These are phyloP conservation scores for Nomada hirtipes DNA, from an alignment of 2,888 invertebrate genomes.

Conservation along the genomic window DNA sequence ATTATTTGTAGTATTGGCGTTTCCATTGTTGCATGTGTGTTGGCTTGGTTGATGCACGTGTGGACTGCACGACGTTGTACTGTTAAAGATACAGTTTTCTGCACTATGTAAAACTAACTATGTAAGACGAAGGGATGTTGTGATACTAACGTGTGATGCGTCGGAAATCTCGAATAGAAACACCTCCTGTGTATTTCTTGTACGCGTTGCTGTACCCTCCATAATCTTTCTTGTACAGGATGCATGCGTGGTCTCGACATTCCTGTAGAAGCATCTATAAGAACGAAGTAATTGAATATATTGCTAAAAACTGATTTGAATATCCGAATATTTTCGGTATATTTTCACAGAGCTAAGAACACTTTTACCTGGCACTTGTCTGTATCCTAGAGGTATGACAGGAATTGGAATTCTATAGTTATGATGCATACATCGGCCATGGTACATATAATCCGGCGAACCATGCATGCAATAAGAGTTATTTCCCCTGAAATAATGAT, in stretches of 20 bases:
- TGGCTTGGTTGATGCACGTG: constrained; percentile 72
- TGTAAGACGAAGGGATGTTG: neutral
- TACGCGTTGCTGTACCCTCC: constrained; percentile 90
- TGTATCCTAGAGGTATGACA: constrained; percentile 63
- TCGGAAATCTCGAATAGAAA: constrained; percentile 71
- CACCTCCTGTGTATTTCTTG: constrained; percentile 86
- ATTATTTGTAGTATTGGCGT: constrained; percentile 69
- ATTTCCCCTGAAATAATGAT: constrained; percentile 61
- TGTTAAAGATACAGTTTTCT: constrained; percentile 58
- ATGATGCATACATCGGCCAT: constrained; percentile 63
- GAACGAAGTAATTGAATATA: neutral
- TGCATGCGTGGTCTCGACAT: constrained; percentile 86
- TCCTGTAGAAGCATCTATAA: constrained; percentile 61
- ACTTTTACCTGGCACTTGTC: constrained; percentile 65
- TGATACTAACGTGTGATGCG: constrained; percentile 73
- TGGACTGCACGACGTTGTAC: constrained; percentile 72
- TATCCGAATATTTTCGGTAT: neutral
- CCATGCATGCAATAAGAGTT: constrained; percentile 72
- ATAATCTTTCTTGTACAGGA: constrained; percentile 90
- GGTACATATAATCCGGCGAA: constrained; percentile 67
- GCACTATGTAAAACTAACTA: neutral
- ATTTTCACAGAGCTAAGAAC: neutral
- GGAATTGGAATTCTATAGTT: constrained; percentile 70
- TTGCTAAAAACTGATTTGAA: too few relatives aligned
- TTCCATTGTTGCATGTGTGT: constrained; percentile 70